Evolutionary conservation across 1,140 invertebrate species (phyloP), one percentile per base, ranked within the genome.

Genomic region (Phthorimaea operculella): DNA sequence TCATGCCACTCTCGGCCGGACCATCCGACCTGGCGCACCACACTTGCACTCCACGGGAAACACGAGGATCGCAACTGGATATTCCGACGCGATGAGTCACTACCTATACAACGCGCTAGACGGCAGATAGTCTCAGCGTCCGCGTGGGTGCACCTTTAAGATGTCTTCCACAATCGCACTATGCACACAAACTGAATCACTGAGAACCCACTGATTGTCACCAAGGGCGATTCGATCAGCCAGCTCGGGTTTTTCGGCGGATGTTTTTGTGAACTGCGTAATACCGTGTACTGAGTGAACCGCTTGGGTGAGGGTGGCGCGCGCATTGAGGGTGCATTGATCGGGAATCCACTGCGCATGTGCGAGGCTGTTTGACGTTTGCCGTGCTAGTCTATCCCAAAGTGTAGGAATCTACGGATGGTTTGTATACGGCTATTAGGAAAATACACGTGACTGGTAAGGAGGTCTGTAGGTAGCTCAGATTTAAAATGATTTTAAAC

Each of bases 251-350:
- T 72, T 74, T 61, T 68, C 66, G 65, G 67, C 66, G 71, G 66
- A 66, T 78, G 66, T 82, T 79, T 80, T 79, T 78, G 62, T 62
- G 68, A 76, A 84, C 80, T 82, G 79, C 80, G 80, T 82, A 84
- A 78, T 75, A 68, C 57, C 55, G 62, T 28, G 6, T 28, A 55
- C 55, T 54, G 64, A 59, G 62, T 67, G 14, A 14, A 45, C 44
- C 4, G 44, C 44, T 57, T 67, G 64, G 59, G 62, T 58, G 54
- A 70, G 72, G 74, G 74, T 70, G 76, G 79, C 81, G 81, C 81
- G 81, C 81, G 79, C 81, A 82, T 63, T 61, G 55, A 65, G 73
- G 68, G 76, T 76, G 72, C 79, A 84, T 84, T 78, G 81, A 84
- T 84, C 79, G 79, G 47, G 58, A 59, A 52, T 59, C 62, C 64